These are phyloP conservation scores for Rallus crepitans DNA, from an alignment of 2,797 vertebrate species.

Conservation along the genomic window DNA sequence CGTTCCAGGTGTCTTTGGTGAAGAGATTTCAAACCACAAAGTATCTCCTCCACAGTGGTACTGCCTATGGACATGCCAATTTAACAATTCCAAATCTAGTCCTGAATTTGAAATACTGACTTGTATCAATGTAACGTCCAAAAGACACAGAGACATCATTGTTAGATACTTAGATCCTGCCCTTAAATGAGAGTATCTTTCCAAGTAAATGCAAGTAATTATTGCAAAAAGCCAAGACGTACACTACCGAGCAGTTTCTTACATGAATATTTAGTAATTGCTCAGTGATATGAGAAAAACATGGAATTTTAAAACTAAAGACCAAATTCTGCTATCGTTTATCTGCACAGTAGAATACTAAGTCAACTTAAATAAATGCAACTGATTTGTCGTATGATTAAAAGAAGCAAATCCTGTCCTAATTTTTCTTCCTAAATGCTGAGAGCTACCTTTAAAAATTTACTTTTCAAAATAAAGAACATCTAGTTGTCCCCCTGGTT, in stretches of 20 bases:
- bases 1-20: background rate
- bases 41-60: background rate
- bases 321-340: background rate
- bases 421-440: background rate
- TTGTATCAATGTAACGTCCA: background rate
- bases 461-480: background rate
- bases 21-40: background rate
- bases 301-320: background rate
- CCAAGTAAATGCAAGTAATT: background rate
- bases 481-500: background rate
- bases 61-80: background rate
- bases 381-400: background rate
- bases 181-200: background rate
- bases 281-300: background rate
- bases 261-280: background rate
- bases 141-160: background rate
- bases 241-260: background rate
- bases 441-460: background rate
- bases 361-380: background rate
- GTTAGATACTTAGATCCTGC: background rate
- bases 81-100: background rate
- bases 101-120: background rate
- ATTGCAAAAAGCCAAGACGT: background rate
- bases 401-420: background rate
- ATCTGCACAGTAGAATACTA: background rate